Evolutionary conservation across 2,113 vertebrate genomes (phyloP).

Genomic region (Heloderma charlesbogerti): DNA sequence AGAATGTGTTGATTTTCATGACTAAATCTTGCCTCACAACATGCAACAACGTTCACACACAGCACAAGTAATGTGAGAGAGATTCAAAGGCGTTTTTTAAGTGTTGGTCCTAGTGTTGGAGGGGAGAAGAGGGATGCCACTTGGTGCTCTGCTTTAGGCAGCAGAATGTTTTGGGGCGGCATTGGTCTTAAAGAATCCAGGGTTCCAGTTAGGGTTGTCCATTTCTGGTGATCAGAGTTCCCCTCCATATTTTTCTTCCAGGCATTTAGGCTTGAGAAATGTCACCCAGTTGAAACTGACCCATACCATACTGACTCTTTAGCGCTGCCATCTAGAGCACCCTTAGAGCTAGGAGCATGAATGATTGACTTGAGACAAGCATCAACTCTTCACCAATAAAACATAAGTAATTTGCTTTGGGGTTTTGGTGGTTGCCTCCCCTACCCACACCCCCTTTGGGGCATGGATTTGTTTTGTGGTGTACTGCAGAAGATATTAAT

Average conservation of each 20-base stretch:
- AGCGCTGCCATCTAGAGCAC: not conserved
- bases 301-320: not conserved
- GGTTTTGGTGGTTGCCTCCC: slow-evolving; percentile 57
- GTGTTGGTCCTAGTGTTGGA: not conserved
- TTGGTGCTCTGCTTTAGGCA: not conserved
- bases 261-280: slow-evolving; percentile 6
- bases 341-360: not conserved
- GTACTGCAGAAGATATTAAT: slow-evolving; percentile 70
- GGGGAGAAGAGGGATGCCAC: not conserved
- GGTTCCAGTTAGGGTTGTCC: not conserved
- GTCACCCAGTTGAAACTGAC: not conserved
- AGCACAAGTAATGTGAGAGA: not conserved
- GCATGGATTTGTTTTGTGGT: slow-evolving; percentile 64
- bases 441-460: not conserved
- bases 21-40: not conserved
- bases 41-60: not conserved
- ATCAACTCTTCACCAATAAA: slow-evolving; percentile 63
- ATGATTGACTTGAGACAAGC: slow-evolving; percentile 44
- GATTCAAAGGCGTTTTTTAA: not conserved
- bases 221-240: not conserved
- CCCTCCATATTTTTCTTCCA: not conserved
- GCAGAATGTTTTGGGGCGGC: not conserved
- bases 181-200: not conserved
- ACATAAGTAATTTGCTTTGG: slow-evolving; percentile 63
- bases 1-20: not conserved